A percentile compares a stretch with the other conserved stretches of the same genome.
Evolutionary conservation across 2,888 invertebrate species (phyloP).

Genomic region (Stenurella melanura): DNA sequence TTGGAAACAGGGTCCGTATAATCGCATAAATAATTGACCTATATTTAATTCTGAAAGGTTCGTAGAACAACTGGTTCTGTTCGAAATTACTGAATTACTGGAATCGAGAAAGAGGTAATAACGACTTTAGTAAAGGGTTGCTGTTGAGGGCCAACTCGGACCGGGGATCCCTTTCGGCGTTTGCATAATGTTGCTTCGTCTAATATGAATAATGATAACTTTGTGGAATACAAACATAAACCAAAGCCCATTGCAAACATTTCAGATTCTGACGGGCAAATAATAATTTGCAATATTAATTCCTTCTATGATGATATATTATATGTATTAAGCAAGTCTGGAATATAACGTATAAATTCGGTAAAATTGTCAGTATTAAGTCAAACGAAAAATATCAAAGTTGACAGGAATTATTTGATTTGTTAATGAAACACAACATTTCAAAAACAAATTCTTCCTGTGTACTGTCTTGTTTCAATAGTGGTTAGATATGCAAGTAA

Average conservation of each 20-base stretch:
- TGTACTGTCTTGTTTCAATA: too few relatives aligned
- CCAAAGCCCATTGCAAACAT: constrained; percentile 3
- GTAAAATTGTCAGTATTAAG: too few relatives aligned
- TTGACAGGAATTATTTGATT: too few relatives aligned
- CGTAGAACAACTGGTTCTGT: constrained; percentile 1
- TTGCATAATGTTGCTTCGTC: constrained; percentile 7
- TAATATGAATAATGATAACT: constrained; percentile 7
- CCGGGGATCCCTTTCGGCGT: constrained; percentile 3
- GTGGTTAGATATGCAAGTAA: too few relatives aligned
- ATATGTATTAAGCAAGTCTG: too few relatives aligned
- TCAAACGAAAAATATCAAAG: too few relatives aligned
- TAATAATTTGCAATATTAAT: neutral
- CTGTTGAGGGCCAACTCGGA: neutral
- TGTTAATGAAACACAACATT: too few relatives aligned
- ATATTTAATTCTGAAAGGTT: neutral
- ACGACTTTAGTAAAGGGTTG: constrained; percentile 15
- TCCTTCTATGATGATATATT: neutral
- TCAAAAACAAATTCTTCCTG: too few relatives aligned
- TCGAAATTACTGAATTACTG: neutral
- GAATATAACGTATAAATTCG: too few relatives aligned
- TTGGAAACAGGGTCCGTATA: neutral
- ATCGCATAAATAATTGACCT: neutral
- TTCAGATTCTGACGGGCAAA: constrained; percentile 7
- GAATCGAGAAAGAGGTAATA: constrained; percentile 9
- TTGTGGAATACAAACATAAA: constrained; percentile 7